phyloP scores from a whole-genome alignment of 1,140 invertebrate species.

The Hycleus cichorii region DNA sequence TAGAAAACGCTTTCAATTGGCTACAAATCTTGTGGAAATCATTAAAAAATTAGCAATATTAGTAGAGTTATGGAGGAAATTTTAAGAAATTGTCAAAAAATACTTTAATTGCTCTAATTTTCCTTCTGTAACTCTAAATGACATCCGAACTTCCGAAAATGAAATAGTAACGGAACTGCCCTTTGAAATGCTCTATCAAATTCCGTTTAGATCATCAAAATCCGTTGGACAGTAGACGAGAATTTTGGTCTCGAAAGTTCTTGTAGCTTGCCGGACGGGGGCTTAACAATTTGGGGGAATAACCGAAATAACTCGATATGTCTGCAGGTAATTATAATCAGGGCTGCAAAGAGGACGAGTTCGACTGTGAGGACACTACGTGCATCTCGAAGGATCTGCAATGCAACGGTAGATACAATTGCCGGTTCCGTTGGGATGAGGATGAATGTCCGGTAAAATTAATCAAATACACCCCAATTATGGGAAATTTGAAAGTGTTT shows the following conservation, averaged over 20 bases:
- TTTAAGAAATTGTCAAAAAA: no score
- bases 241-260: background rate
- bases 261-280: background rate
- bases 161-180: no score
- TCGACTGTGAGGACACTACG: conserved; percentile 77
- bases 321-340: conserved; percentile 21
- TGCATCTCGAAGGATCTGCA: conserved; percentile 65
- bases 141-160: no score
- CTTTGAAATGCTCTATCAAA: no score
- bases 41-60: no score
- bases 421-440: conserved; percentile 79
- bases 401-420: conserved; percentile 71
- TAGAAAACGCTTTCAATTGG: no score
- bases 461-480: background rate
- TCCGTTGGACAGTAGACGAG: no score
- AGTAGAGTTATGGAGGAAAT: no score
- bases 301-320: background rate
- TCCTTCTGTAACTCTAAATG: no score
- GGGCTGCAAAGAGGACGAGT: conserved; percentile 54
- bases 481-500: background rate
- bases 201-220: no score
- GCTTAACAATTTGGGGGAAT: background rate
- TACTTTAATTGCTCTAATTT: no score
- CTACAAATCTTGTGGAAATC: no score
- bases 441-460: conserved; percentile 59